Conservation (phyloP, 2,113 vertebrate species). For the Tiliqua scincoides region DNA sequence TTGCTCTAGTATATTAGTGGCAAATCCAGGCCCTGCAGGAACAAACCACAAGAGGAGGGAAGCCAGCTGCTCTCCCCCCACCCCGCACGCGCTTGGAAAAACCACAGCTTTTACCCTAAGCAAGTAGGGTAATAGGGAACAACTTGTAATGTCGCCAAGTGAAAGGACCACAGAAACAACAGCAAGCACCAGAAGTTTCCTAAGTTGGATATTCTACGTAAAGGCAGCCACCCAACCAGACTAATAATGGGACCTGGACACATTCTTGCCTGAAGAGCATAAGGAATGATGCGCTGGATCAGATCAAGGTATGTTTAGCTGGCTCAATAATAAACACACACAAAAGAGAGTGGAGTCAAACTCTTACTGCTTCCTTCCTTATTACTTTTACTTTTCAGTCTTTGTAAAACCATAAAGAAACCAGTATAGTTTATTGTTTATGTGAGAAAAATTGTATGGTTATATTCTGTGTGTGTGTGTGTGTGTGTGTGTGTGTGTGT, state of each 20-base stretch:
- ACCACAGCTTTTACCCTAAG: too few species aligned
- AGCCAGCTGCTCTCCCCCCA: not conserved
- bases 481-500: too few species aligned
- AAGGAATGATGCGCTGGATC: not conserved
- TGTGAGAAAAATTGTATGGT: too few species aligned
- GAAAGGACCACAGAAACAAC: not conserved
- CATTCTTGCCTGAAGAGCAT: not conserved
- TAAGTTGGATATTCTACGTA: not conserved
- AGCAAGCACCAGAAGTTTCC: not conserved
- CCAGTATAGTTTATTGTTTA: not conserved
- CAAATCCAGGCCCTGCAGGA: too few species aligned
- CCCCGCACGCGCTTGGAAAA: too few species aligned
- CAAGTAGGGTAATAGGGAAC: too few species aligned
- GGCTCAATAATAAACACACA: not conserved
- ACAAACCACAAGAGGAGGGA: not conserved
- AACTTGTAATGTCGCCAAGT: not conserved
- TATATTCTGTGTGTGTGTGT: too few species aligned
- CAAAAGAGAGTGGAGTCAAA: rapidly evolving
- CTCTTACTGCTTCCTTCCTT: too few species aligned
- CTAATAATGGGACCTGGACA: not conserved
- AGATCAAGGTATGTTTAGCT: not conserved
- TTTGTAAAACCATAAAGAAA: not conserved
- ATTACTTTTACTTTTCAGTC: not conserved
- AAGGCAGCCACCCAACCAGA: not conserved
- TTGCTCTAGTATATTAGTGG: not conserved